Evolutionary conservation across 2,888 invertebrate species (phyloP).

Genomic region (Rotaria macrura): DNA sequence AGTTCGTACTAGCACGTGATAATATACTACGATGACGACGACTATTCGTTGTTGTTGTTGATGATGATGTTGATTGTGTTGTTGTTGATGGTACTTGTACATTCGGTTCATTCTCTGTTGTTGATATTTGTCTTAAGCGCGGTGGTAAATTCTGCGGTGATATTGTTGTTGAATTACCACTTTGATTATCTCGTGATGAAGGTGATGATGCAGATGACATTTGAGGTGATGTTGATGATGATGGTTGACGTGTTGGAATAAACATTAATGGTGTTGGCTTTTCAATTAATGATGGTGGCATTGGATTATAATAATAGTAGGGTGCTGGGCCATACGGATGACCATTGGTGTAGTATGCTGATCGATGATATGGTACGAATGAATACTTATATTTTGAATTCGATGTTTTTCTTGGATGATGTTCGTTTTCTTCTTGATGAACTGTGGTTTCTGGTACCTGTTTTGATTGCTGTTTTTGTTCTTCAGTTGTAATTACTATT

Average conservation of each 20-base stretch:
- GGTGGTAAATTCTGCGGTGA: background rate
- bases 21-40: background rate
- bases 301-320: background rate
- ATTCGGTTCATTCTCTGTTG: background rate
- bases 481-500: background rate
- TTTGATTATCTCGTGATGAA: background rate
- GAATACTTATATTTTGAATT: background rate
- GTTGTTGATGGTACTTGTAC: background rate
- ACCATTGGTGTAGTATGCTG: background rate
- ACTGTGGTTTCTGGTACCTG: background rate
- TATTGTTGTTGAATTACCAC: background rate
- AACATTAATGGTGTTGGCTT: background rate
- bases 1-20: background rate
- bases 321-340: background rate
- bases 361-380: background rate
- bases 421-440: background rate
- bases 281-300: background rate
- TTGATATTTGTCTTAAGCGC: conserved; percentile 2
- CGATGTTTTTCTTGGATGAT: background rate
- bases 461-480: background rate
- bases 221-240: background rate
- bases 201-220: background rate
- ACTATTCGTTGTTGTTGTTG: background rate
- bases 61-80: background rate
- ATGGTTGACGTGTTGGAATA: background rate